These are phyloP conservation scores for Tuta absoluta DNA, from an alignment of 2,888 invertebrate genomes.

Conservation along the genomic window DNA sequence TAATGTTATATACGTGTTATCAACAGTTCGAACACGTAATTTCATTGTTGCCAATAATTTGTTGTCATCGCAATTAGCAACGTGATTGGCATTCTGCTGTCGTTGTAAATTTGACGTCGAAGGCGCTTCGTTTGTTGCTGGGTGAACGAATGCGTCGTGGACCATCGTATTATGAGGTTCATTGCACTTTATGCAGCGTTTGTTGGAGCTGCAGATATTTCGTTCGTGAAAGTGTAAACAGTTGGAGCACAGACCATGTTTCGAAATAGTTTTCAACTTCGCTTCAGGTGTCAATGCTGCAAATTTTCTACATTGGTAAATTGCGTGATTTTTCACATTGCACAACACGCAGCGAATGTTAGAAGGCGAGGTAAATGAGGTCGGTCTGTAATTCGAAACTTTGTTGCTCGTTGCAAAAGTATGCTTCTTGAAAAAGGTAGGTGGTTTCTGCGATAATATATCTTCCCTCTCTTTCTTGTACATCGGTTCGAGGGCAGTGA, in stretches of 20 bases:
- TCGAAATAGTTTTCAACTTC: not conserved
- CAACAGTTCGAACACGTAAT: slow-evolving; percentile 4
- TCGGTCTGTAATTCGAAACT: no score
- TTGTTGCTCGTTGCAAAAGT: no score
- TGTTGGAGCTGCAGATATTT: not conserved
- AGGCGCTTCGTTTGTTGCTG: not conserved
- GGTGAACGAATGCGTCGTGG: not conserved
- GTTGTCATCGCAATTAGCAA: slow-evolving; percentile 5
- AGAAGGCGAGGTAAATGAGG: no score
- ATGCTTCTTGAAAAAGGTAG: no score
- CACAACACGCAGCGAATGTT: not conserved
- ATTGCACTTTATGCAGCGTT: not conserved
- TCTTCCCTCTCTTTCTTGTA: no score
- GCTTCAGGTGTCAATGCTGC: not conserved
- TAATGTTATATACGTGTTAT: slow-evolving; percentile 13
- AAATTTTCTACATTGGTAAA: not conserved
- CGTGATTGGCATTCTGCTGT: slow-evolving; percentile 11
- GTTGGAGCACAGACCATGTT: not conserved
- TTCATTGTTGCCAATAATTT: slow-evolving; percentile 11
- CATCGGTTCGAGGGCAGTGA: no score
- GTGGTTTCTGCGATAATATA: no score
- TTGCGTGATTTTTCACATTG: not conserved
- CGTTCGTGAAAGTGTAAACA: not conserved
- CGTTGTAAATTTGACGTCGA: not conserved
- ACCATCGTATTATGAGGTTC: not conserved